These are phyloP conservation scores for Dione vanillae DNA, from an alignment of 2,888 invertebrate species.

Conservation along the genomic window DNA sequence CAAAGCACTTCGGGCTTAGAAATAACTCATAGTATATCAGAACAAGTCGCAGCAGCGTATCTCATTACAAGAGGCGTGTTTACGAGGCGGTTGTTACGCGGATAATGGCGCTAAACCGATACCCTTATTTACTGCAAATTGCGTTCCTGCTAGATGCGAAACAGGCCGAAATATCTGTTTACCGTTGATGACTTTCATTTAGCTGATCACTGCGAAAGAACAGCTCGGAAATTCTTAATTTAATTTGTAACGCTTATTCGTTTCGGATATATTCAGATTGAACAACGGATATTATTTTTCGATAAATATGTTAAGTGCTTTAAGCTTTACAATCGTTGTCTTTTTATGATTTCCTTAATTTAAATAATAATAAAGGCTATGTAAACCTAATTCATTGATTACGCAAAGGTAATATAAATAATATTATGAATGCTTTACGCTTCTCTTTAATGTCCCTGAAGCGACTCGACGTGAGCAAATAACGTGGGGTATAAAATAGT, in stretches of 20 bases:
- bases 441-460: background rate
- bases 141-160: conserved; percentile 53
- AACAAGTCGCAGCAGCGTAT: conserved; percentile 34
- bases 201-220: conserved; percentile 26
- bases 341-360: background rate
- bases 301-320: background rate
- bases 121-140: conserved; percentile 83
- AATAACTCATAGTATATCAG: conserved; percentile 32
- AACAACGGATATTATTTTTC: conserved; percentile 14
- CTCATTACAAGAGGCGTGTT: conserved; percentile 43
- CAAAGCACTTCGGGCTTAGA: background rate
- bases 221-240: conserved; percentile 21
- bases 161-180: conserved; percentile 35
- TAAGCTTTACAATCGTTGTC: background rate
- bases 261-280: conserved; percentile 5
- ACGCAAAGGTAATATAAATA: background rate
- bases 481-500: background rate
- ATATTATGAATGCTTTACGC: background rate
- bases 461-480: background rate
- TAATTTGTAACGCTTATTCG: conserved; percentile 25
- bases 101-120: conserved; percentile 80
- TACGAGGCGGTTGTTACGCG: conserved; percentile 47
- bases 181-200: conserved; percentile 35
- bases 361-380: background rate
- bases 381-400: background rate